Evolutionary conservation across 2,888 invertebrate species (phyloP).

Genomic region (Deroplatys truncata): DNA sequence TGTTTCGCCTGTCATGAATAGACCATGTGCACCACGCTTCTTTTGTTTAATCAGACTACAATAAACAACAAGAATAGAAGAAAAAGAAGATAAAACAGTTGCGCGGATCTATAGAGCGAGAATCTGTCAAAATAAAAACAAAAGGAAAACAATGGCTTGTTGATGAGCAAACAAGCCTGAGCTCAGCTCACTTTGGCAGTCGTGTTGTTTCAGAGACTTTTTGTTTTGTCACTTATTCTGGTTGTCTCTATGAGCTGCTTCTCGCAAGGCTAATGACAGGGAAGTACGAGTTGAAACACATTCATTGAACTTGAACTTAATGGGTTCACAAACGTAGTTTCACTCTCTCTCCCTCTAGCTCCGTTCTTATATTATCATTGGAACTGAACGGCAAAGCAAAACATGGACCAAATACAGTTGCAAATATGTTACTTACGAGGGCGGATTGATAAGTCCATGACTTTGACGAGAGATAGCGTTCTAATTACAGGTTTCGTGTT

Average conservation of each 20-base stretch:
- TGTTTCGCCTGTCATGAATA: conserved; percentile 24
- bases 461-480: too few relatives aligned
- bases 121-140: background rate
- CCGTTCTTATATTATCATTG: too few relatives aligned
- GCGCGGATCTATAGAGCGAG: background rate
- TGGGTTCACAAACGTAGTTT: background rate
- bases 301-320: background rate
- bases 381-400: too few relatives aligned
- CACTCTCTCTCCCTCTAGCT: too few relatives aligned
- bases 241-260: background rate
- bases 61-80: background rate
- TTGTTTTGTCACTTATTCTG: background rate
- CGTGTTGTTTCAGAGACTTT: background rate
- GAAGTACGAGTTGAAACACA: background rate
- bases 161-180: background rate
- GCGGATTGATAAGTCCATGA: too few relatives aligned
- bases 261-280: background rate
- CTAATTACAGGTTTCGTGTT: too few relatives aligned
- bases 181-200: background rate
- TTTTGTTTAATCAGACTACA: background rate
- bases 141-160: background rate
- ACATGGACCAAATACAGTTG: too few relatives aligned
- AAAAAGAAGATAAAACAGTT: background rate
- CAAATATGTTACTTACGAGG: too few relatives aligned
- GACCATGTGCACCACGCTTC: background rate